Percentiles rank a stretch among this genome's conserved stretches.
Conservation (phyloP, 2,888 invertebrate species). For the Dilophus febrilis region DNA sequence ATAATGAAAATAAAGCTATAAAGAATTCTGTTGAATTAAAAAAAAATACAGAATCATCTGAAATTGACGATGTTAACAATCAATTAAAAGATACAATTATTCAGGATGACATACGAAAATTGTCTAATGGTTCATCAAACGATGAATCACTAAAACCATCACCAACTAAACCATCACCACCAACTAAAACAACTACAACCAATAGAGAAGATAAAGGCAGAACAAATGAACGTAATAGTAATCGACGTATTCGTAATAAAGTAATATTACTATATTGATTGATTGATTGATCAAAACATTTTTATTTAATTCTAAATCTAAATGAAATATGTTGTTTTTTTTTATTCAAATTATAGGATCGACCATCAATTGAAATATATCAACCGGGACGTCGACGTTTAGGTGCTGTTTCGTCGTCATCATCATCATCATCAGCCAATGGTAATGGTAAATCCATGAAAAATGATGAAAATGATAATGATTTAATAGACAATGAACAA, state of each 20-base stretch:
- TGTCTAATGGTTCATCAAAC: too few species aligned
- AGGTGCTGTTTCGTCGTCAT: conserved; percentile 7
- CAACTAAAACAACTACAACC: too few species aligned
- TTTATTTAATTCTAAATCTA: too few species aligned
- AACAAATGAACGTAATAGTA: conserved; percentile 20
- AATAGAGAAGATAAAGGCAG: not conserved
- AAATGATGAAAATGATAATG: not conserved
- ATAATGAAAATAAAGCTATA: too few species aligned
- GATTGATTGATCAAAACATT: too few species aligned
- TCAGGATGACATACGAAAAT: not conserved
- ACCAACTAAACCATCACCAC: too few species aligned
- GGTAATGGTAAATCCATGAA: too few species aligned
- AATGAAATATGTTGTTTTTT: too few species aligned
- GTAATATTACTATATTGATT: too few species aligned
- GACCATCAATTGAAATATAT: conserved; percentile 78
- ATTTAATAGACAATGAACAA: too few species aligned
- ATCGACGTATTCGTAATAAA: conserved; percentile 25
- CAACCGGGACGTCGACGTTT: conserved; percentile 51
- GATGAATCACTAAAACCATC: not conserved
- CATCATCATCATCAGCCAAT: too few species aligned
- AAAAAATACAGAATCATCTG: not conserved
- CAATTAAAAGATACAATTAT: not conserved
- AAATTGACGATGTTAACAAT: not conserved
- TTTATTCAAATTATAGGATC: conserved; percentile 44
- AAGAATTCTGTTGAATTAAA: too few species aligned